These are phyloP conservation scores for Archips xylosteana DNA, from an alignment of 2,888 invertebrate species.

Conservation along the genomic window DNA sequence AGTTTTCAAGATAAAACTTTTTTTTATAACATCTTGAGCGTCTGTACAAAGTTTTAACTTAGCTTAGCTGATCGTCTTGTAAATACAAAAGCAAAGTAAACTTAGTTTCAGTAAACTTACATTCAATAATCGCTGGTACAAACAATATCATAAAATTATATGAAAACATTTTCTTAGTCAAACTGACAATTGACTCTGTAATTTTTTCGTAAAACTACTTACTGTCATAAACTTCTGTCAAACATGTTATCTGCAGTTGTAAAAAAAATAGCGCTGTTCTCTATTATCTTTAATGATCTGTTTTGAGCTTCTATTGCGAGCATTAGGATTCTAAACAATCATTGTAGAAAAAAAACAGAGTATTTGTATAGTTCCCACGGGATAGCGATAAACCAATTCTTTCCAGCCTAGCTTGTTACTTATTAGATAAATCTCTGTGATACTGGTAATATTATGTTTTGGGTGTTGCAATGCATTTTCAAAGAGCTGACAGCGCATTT, in stretches of 20 bases:
- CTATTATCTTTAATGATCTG: not conserved
- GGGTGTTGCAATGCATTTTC: no score
- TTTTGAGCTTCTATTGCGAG: not conserved
- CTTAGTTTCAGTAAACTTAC: constrained; percentile 14
- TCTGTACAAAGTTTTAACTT: not conserved
- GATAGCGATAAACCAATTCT: no score
- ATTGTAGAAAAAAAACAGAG: no score
- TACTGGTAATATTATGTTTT: no score
- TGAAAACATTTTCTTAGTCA: constrained; percentile 11
- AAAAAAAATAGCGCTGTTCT: not conserved
- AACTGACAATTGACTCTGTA: constrained; percentile 2
- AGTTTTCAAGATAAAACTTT: no score
- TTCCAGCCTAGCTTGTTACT: no score
- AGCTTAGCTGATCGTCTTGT: not conserved
- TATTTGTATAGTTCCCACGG: no score
- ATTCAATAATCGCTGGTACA: constrained; percentile 13
- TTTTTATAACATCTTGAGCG: not conserved
- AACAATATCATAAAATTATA: constrained; percentile 12
- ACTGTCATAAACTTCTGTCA: not conserved
- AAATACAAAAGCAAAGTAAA: not conserved
- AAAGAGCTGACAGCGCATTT: no score
- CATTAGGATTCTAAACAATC: no score
- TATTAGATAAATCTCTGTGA: no score
- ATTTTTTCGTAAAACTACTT: not conserved
- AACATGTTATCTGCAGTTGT: not conserved